Base-by-base conservation (phyloP, 2,888 invertebrate species). In the Dryomyza anilis region DNA sequence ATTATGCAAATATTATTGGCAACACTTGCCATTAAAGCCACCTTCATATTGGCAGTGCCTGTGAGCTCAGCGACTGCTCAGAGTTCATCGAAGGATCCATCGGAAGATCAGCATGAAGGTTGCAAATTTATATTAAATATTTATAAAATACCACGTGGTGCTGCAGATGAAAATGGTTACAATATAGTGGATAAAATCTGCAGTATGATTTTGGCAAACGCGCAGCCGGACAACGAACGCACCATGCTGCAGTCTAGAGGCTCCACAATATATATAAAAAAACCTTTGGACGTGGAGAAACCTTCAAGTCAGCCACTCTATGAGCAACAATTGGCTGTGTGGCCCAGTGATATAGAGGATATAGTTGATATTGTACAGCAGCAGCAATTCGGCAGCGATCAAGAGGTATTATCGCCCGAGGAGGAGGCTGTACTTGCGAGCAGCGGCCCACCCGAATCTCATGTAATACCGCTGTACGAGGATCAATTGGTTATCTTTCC, bases 251-350 rank as follows among this genome's bases (percentile, higher is more conserved):
- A n/a, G n/a, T n/a, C n/a, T 16, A 43, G 6, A 43, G 16, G 1
- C 10, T 43, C 29, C 4, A 14, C 6, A 52, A 29, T 6, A 2
- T 30, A 53, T 21, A 52, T 2, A 5, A n/a, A 3, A 5, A 14
- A 3, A 14, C 23, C 4, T 19, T n/a, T 12, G 8, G 21, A 21
- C 19, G 27, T 30, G 12, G 59, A 60, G 8, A n/a, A n/a, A n/a
- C n/a, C n/a, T n/a, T n/a, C n/a, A n/a, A n/a, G n/a, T n/a, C n/a
- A 36, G 23, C 79, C 78, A 48, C 52, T 76, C 67, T 78, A 78
- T 71, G 80, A 80, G 72, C 72, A 71, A 65, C 80, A 78, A 74
- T 68, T 80, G 74, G 72, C 73, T 63, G 78, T 76, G 69, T 80
- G 80, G 80, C 78, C 78, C 63, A 66, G 69, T 59, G 75, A 75